These are phyloP conservation scores for Phrixothrix hirtus DNA, from an alignment of 2,888 invertebrate species.

Conservation along the genomic window DNA sequence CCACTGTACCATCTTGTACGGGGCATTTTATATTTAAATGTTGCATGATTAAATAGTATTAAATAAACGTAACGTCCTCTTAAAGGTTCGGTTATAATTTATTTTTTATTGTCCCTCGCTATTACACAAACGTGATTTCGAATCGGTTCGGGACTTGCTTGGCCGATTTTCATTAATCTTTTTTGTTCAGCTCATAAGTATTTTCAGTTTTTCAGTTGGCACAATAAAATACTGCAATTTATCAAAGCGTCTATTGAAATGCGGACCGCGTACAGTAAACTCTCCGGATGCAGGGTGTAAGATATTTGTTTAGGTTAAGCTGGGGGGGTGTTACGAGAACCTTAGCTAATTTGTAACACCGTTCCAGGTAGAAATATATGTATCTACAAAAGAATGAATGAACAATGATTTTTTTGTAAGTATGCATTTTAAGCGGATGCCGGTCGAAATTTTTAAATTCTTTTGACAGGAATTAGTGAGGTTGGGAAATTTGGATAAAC, in stretches of 20 bases:
- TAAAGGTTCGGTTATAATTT: constrained; percentile 56
- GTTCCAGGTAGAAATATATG: constrained; percentile 46
- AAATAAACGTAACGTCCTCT: constrained; percentile 56
- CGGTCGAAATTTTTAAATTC: constrained; percentile 31
- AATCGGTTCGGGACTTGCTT: constrained; percentile 10
- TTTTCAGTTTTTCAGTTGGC: constrained; percentile 26
- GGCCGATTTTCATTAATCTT: constrained; percentile 23
- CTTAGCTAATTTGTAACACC: constrained; percentile 53
- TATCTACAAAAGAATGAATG: constrained; percentile 49
- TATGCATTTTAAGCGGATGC: constrained; percentile 28
- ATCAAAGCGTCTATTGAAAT: constrained; percentile 26
- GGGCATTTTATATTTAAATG: constrained; percentile 58
- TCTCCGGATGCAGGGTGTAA: constrained; percentile 47
- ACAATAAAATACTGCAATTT: constrained; percentile 27
- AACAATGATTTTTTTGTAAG: constrained; percentile 35
- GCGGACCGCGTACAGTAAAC: constrained; percentile 19
- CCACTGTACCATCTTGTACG: constrained; percentile 54
- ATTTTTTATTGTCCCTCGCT: constrained; percentile 44
- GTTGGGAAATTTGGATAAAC: constrained; percentile 31
- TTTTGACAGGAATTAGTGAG: constrained; percentile 31
- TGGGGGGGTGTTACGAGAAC: constrained; percentile 44
- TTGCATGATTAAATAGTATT: constrained; percentile 59
- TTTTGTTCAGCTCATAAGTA: constrained; percentile 9
- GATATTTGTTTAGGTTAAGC: constrained; percentile 51
- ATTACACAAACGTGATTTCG: constrained; percentile 31